Evolutionary conservation across 2,797 vertebrate species (phyloP).

Genomic region (Molossus molossus): DNA sequence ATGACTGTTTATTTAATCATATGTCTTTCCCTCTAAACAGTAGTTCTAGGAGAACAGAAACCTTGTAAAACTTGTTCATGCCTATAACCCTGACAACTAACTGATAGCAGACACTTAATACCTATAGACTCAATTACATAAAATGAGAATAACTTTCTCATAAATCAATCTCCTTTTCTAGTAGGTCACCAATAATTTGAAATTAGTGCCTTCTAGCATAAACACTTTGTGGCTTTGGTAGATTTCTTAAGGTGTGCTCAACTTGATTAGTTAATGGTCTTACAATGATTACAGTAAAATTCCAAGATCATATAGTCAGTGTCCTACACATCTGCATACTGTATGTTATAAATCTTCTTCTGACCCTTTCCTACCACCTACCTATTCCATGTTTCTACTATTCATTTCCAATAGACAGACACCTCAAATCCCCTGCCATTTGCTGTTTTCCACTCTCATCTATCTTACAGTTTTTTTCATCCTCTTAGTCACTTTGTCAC

Average conservation of each 20-base stretch:
- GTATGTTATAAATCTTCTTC: neutral
- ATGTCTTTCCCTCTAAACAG: constrained; percentile 2
- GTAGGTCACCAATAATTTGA: constrained; percentile 35
- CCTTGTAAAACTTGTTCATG: neutral
- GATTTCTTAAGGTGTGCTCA: constrained; percentile 51
- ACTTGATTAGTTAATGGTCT: constrained; percentile 27
- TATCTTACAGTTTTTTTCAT: neutral
- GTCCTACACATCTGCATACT: neutral
- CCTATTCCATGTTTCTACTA: constrained; percentile 20
- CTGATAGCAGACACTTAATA: constrained; percentile 11
- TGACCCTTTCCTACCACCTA: neutral
- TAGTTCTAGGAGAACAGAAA: neutral
- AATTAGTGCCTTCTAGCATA: constrained; percentile 39
- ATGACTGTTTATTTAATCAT: neutral
- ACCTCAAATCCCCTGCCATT: neutral
- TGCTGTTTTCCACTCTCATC: neutral
- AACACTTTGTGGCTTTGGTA: constrained; percentile 40
- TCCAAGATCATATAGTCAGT: neutral
- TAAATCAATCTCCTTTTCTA: constrained; percentile 29
- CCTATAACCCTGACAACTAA: neutral
- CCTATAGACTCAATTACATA: neutral
- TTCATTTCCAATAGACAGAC: constrained; percentile 45
- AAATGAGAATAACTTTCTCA: constrained; percentile 48
- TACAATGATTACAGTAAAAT: constrained; percentile 35
- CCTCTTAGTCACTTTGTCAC: neutral